phyloP scores from a whole-genome alignment of 1,140 invertebrate genomes.

The Drosophila virilis region DNA sequence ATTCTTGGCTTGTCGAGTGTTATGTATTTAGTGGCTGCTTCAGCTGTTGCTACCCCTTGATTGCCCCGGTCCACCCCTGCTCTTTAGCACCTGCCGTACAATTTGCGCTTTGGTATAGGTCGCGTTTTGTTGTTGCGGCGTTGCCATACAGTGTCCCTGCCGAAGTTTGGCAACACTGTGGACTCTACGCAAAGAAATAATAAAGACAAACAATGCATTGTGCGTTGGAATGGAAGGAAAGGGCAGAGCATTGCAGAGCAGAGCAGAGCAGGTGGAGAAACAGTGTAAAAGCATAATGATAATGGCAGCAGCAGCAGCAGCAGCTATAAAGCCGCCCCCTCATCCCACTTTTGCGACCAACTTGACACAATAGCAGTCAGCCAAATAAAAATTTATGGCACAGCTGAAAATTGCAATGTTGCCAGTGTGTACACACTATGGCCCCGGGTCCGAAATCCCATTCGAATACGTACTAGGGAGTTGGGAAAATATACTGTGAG shows the following conservation, averaged over 20 bases:
- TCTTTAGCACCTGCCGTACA: slow-evolving; percentile 35
- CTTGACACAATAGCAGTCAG: slow-evolving; percentile 75
- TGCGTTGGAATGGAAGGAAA: slow-evolving; percentile 32
- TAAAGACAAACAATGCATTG: slow-evolving; percentile 77
- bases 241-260: slow-evolving; percentile 6
- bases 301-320: slow-evolving; percentile 50
- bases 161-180: slow-evolving; percentile 46
- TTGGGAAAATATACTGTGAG: slow-evolving; percentile 16
- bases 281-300: slow-evolving; percentile 66
- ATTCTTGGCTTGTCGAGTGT: slow-evolving; percentile 72
- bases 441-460: slow-evolving; percentile 29
- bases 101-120: slow-evolving; percentile 61
- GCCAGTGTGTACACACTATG: slow-evolving; percentile 46
- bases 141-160: slow-evolving; percentile 22
- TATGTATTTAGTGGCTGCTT: slow-evolving; percentile 73
- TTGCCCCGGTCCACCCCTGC: slow-evolving; percentile 7
- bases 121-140: slow-evolving; percentile 23
- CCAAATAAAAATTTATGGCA: slow-evolving; percentile 81
- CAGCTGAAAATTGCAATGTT: slow-evolving; percentile 71
- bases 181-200: slow-evolving; percentile 57
- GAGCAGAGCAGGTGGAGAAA: slow-evolving; percentile 21
- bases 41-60: slow-evolving; percentile 13
- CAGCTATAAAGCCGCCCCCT: slow-evolving; percentile 16
- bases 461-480: slow-evolving; percentile 29
- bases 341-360: slow-evolving; percentile 10